phyloP scores from a whole-genome alignment of 1,140 invertebrate species.

The Drosophila bifasciata region DNA sequence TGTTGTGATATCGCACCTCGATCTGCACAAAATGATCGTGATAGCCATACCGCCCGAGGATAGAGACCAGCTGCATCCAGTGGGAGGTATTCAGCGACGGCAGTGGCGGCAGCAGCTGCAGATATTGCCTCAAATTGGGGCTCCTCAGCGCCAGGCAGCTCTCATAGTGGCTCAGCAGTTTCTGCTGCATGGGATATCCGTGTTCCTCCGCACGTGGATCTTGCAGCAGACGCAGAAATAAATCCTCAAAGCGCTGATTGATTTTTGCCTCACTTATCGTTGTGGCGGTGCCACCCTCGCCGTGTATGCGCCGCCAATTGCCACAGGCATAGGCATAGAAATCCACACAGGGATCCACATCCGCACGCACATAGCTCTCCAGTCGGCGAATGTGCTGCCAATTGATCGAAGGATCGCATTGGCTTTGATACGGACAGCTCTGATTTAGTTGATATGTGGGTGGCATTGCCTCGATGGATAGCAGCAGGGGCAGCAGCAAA shows the following conservation, averaged over 20 bases:
- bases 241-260: constrained; percentile 42
- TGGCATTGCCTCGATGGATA: constrained; percentile 27
- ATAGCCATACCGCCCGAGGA: constrained; percentile 60
- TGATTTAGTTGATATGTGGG: constrained; percentile 17
- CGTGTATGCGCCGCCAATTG: constrained; percentile 87
- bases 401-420: constrained; percentile 47
- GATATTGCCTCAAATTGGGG: constrained; percentile 38
- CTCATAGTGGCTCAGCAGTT: constrained; percentile 55
- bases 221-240: constrained; percentile 31
- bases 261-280: constrained; percentile 48
- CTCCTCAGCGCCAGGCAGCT: constrained; percentile 34
- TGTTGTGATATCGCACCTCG: constrained; percentile 56
- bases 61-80: constrained; percentile 54
- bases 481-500: constrained; percentile 8
- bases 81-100: constrained; percentile 8
- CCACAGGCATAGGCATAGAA: constrained; percentile 96
- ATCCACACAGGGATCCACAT: constrained; percentile 93
- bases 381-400: constrained; percentile 44
- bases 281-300: constrained; percentile 48
- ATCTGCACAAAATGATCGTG: constrained; percentile 55
- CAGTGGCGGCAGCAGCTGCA: constrained; percentile 33
- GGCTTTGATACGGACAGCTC: constrained; percentile 29
- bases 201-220: constrained; percentile 23
- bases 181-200: constrained; percentile 37
- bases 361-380: constrained; percentile 88